Percentiles rank a stretch among this genome's conserved stretches.
These are phyloP conservation scores for Loripinus fragilis DNA, from an alignment of 2,888 invertebrate genomes.

Conservation along the genomic window DNA sequence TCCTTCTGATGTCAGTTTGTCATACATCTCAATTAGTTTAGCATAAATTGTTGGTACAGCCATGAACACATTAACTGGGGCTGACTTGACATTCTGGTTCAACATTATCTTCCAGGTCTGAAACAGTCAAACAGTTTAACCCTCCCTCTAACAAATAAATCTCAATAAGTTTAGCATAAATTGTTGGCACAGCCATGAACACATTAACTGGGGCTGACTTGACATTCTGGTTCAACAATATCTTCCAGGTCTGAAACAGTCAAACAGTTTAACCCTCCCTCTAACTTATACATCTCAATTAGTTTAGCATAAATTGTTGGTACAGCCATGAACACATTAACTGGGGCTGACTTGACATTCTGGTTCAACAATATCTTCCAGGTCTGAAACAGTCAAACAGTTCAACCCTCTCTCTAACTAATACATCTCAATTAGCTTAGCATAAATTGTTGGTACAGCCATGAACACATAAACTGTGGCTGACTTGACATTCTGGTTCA, in stretches of 20 bases:
- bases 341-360: slow-evolving; percentile 84
- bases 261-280: slow-evolving; percentile 38
- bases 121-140: background rate
- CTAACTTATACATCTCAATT: slow-evolving; percentile 87
- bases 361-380: slow-evolving; percentile 79
- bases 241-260: slow-evolving; percentile 79
- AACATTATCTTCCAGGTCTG: slow-evolving; percentile 81
- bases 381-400: slow-evolving; percentile 70
- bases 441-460: slow-evolving; percentile 96
- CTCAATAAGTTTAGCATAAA: slow-evolving; percentile 91
- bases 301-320: slow-evolving; percentile 94
- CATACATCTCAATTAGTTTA: slow-evolving; percentile 90
- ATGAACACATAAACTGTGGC: slow-evolving; percentile 90
- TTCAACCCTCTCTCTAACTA: slow-evolving; percentile 57
- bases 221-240: slow-evolving; percentile 69
- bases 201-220: slow-evolving; percentile 87
- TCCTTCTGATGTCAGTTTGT: slow-evolving; percentile 54
- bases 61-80: slow-evolving; percentile 90
- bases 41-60: slow-evolving; percentile 96
- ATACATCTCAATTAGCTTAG: slow-evolving; percentile 90
- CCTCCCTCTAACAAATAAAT: slow-evolving; percentile 85
- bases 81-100: slow-evolving; percentile 78
- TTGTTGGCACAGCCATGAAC: slow-evolving; percentile 96
- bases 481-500: slow-evolving; percentile 75
- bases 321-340: slow-evolving; percentile 94